Conservation (phyloP, 2,797 vertebrate genomes). For the Myripristis jacobus region DNA sequence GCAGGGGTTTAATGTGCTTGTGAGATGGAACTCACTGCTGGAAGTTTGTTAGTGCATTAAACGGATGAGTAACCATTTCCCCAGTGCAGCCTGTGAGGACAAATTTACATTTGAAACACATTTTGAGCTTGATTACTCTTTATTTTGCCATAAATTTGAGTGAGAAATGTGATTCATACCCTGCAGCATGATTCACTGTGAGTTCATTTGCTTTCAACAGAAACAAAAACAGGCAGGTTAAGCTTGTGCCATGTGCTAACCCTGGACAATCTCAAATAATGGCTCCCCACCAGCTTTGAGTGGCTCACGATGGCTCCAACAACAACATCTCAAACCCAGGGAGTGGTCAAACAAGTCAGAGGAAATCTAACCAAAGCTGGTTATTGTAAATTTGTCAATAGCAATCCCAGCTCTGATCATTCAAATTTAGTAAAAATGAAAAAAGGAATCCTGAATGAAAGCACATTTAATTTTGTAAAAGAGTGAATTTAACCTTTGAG, state of each 20-base stretch:
- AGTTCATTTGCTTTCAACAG: slow-evolving; percentile 51
- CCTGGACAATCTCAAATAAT: slow-evolving; percentile 45
- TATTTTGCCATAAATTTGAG: slow-evolving; percentile 58
- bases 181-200: slow-evolving; percentile 48
- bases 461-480: background rate
- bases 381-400: slow-evolving; percentile 10
- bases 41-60: slow-evolving; percentile 58
- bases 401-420: background rate
- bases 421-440: background rate
- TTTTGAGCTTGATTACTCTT: slow-evolving; percentile 49
- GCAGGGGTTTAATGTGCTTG: slow-evolving; percentile 42
- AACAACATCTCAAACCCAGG: slow-evolving; percentile 46
- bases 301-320: slow-evolving; percentile 49
- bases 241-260: slow-evolving; percentile 42
- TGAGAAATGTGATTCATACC: slow-evolving; percentile 60
- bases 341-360: slow-evolving; percentile 34
- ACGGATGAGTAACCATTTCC: slow-evolving; percentile 64
- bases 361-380: slow-evolving; percentile 18
- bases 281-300: slow-evolving; percentile 29
- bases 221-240: slow-evolving; percentile 59
- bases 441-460: background rate
- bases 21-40: slow-evolving; percentile 38
- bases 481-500: background rate
- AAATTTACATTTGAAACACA: slow-evolving; percentile 48
- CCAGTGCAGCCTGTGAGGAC: slow-evolving; percentile 12